A percentile compares a stretch with the other conserved stretches of the same genome.
Evolutionary conservation across 2,797 vertebrate genomes (phyloP).

Genomic region (Melanotaenia trifasciata): DNA sequence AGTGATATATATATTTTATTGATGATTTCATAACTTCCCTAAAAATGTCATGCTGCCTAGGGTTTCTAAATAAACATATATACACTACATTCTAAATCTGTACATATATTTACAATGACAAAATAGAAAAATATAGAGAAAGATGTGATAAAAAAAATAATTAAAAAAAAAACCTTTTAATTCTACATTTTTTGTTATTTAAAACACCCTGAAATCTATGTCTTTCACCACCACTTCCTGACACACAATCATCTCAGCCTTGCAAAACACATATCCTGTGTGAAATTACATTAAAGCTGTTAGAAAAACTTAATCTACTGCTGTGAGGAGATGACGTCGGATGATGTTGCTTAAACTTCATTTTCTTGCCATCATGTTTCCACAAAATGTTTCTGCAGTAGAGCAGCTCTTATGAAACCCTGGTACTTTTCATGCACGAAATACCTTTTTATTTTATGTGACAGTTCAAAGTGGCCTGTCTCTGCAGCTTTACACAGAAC

Average conservation of each 20-base stretch:
- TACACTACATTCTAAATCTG: too few species aligned
- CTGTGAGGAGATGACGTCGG: slow-evolving; percentile 22
- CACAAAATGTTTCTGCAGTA: slow-evolving; percentile 6
- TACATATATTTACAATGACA: background rate
- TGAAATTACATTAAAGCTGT: slow-evolving; percentile 1
- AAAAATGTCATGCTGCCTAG: too few species aligned
- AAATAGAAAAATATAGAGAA: background rate
- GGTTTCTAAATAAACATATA: too few species aligned
- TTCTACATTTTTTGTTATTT: background rate
- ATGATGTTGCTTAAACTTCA: slow-evolving; percentile 37
- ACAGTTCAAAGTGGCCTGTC: slow-evolving; percentile 36
- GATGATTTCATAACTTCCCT: too few species aligned
- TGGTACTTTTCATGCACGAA: slow-evolving; percentile 7
- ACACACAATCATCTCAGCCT: background rate
- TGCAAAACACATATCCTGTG: slow-evolving; percentile 5
- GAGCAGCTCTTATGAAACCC: slow-evolving; percentile 18
- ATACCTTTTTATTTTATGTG: slow-evolving; percentile 21
- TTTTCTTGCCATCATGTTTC: slow-evolving; percentile 20
- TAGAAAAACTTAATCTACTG: slow-evolving; percentile 27
- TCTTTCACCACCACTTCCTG: background rate
- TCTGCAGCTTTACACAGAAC: slow-evolving; percentile 20
- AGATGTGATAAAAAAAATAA: background rate
- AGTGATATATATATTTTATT: too few species aligned
- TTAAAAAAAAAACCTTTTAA: background rate
- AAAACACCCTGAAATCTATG: background rate